Evolutionary conservation across 1,140 invertebrate species (phyloP).

Genomic region (Tenebrio molitor): DNA sequence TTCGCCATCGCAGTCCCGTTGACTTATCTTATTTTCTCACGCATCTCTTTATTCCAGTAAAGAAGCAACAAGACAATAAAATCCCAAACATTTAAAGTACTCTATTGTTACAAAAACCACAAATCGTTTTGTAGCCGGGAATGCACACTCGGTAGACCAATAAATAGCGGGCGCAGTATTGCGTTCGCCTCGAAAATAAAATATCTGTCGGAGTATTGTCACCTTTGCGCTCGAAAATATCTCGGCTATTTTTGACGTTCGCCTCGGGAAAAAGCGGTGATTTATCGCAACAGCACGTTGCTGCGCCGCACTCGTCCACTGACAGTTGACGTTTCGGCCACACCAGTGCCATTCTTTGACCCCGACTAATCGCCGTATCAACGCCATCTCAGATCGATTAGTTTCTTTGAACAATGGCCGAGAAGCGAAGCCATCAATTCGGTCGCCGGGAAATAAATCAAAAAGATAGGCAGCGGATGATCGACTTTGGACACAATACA

Average conservation of each 20-base stretch:
- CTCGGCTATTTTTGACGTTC: too few species aligned
- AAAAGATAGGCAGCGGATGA: constrained; percentile 39
- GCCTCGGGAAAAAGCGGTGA: too few species aligned
- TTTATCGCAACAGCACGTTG: too few species aligned
- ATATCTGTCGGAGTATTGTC: constrained; percentile 21
- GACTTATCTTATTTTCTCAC: constrained; percentile 26
- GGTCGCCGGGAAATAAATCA: constrained; percentile 34
- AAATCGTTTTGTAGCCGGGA: constrained; percentile 56
- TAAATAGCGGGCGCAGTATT: constrained; percentile 56
- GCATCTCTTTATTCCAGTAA: neutral
- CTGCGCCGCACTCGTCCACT: too few species aligned
- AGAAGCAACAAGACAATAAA: constrained; percentile 55
- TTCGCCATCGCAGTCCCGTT: too few species aligned
- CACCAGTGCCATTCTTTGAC: too few species aligned
- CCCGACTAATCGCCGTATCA: constrained; percentile 5
- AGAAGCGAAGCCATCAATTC: constrained; percentile 16
- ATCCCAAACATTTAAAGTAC: constrained; percentile 61
- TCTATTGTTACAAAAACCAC: constrained; percentile 61
- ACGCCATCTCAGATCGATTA: constrained; percentile 28
- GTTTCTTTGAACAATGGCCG: constrained; percentile 1
- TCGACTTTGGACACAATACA: constrained; percentile 42
- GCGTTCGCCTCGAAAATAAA: constrained; percentile 48
- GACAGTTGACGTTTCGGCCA: too few species aligned
- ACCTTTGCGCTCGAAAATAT: constrained; percentile 21
- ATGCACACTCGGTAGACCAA: constrained; percentile 52